Evolutionary conservation across 2,113 vertebrate genomes (phyloP).

Genomic region (Amphilophus citrinellus): DNA sequence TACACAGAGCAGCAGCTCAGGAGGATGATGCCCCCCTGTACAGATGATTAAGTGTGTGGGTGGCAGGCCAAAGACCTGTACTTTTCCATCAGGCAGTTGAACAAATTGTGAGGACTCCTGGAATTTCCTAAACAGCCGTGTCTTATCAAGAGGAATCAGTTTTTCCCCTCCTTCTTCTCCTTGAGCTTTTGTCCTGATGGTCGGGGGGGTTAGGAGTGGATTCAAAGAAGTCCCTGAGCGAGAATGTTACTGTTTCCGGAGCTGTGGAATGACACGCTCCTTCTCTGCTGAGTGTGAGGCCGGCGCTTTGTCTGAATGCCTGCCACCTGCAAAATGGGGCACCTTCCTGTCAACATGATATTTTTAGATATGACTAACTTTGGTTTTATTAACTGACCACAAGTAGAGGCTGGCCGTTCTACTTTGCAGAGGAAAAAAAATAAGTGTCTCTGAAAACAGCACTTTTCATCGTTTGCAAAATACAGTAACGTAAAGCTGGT

Average conservation of each 20-base stretch:
- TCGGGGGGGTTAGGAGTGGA: background rate
- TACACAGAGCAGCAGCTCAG: constrained; percentile 32
- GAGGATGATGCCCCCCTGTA: constrained; percentile 5
- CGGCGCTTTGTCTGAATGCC: constrained; percentile 11
- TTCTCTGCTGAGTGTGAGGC: constrained; percentile 15
- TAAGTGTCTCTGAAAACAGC: background rate
- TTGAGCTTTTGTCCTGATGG: constrained; percentile 39
- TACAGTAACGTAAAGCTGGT: background rate
- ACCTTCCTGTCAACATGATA: constrained; percentile 45
- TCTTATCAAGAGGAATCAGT: constrained; percentile 43
- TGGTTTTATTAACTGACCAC: constrained; percentile 9
- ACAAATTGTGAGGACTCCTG: constrained; percentile 54
- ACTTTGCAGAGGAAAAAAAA: background rate
- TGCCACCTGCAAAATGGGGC: constrained; percentile 26
- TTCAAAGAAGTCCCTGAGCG: background rate
- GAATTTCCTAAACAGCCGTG: constrained; percentile 33
- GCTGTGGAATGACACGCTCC: constrained; percentile 56
- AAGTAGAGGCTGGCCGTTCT: background rate
- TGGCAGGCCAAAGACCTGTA: constrained; percentile 40
- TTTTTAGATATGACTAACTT: constrained; percentile 44
- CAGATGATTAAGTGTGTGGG: background rate
- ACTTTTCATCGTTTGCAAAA: background rate
- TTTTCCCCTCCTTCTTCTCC: background rate
- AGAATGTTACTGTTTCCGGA: constrained; percentile 67
- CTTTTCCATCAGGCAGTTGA: constrained; percentile 70